These are phyloP conservation scores for Cynocephalus volans DNA, from an alignment of 2,113 vertebrate species.

Conservation along the genomic window DNA sequence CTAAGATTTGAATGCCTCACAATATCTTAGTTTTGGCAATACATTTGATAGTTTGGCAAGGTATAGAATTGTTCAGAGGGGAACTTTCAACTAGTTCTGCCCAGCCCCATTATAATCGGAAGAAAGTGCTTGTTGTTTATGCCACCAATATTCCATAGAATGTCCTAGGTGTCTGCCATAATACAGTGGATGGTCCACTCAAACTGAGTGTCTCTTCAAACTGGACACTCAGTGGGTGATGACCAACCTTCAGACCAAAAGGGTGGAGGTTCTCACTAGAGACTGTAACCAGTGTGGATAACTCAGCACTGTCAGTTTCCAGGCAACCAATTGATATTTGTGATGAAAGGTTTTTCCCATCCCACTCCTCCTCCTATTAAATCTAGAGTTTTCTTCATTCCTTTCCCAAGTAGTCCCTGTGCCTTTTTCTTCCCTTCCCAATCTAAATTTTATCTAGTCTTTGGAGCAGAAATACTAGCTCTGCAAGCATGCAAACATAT, in stretches of 20 bases:
- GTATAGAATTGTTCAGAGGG: neutral
- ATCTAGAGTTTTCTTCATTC: constrained; percentile 29
- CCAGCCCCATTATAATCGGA: neutral
- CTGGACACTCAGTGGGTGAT: neutral
- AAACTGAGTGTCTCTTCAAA: neutral
- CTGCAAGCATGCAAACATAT: neutral
- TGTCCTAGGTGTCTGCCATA: neutral
- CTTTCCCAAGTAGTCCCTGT: constrained; percentile 1
- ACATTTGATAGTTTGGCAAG: constrained; percentile 8
- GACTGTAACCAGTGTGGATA: neutral
- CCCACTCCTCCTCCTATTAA: neutral
- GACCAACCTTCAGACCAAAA: neutral
- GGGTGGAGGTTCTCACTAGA: neutral
- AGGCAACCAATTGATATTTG: neutral
- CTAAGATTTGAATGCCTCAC: neutral
- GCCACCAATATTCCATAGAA: neutral
- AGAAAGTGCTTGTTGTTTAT: neutral
- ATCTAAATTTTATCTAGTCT: neutral
- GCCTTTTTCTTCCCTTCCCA: neutral
- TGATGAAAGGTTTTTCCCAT: neutral
- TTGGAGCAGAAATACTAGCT: constrained; percentile 5
- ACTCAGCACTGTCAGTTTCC: neutral
- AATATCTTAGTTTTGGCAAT: constrained; percentile 17
- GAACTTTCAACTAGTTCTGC: constrained; percentile 14
- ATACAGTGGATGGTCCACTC: neutral